Percentiles rank a stretch among this genome's conserved stretches.
These are phyloP conservation scores for Dolichomitus sp. DNA, from an alignment of 2,888 invertebrate genomes.

Conservation along the genomic window DNA sequence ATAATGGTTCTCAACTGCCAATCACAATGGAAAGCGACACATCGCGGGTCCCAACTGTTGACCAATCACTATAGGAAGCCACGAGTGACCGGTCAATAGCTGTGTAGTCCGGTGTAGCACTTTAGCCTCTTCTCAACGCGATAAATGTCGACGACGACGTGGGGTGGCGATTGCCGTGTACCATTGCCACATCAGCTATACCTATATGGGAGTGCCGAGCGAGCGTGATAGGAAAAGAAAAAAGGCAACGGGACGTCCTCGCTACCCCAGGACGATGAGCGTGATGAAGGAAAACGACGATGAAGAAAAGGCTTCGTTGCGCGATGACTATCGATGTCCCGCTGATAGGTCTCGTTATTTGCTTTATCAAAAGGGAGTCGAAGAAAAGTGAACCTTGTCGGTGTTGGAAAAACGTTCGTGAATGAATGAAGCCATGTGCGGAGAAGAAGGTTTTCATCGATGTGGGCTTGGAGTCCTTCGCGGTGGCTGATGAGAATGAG, in stretches of 20 bases:
- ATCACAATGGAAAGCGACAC: background rate
- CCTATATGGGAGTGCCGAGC: conserved; percentile 26
- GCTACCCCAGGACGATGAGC: conserved; percentile 7
- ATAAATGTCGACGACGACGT: conserved; percentile 52
- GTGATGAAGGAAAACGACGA: conserved; percentile 32
- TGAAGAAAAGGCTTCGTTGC: conserved; percentile 39
- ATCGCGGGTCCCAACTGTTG: background rate
- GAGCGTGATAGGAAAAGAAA: conserved; percentile 61
- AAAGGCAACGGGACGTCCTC: conserved; percentile 35
- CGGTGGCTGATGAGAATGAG: conserved; percentile 26
- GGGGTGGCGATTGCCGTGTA: conserved; percentile 27
- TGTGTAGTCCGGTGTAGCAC: background rate
- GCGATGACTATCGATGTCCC: conserved; percentile 48
- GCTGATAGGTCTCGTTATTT: conserved; percentile 50
- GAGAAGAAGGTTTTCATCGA: conserved; percentile 45
- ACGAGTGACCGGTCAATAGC: conserved; percentile 2
- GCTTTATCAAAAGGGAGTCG: conserved; percentile 56
- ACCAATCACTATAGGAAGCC: background rate
- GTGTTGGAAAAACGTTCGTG: conserved; percentile 40
- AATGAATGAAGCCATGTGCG: conserved; percentile 37
- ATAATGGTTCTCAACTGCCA: conserved; percentile 11
- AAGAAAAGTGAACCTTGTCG: conserved; percentile 29
- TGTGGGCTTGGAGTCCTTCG: background rate
- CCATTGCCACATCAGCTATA: conserved; percentile 23
- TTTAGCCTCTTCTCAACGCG: conserved; percentile 28